A percentile compares a stretch with the other conserved stretches of the same genome.
These are phyloP conservation scores for Barnardius zonarius DNA, from an alignment of 2,113 vertebrate genomes.

Conservation along the genomic window DNA sequence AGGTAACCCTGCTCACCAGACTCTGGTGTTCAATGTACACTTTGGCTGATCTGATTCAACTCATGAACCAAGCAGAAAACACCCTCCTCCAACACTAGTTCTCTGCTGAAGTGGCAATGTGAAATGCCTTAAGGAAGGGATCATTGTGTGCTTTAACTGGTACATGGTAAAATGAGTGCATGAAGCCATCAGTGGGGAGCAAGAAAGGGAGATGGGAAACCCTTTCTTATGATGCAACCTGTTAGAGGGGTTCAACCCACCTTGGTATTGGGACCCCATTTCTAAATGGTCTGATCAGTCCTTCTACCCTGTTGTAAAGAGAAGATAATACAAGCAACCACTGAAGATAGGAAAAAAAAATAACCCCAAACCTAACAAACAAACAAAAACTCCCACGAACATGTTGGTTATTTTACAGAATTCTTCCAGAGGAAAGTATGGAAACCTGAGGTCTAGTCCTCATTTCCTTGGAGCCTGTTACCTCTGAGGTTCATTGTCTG, in stretches of 20 bases:
- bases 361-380: background rate
- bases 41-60: background rate
- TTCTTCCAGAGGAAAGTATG: background rate
- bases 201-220: background rate
- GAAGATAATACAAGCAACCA: background rate
- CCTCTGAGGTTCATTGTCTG: background rate
- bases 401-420: background rate
- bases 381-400: background rate
- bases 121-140: background rate
- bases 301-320: background rate
- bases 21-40: background rate
- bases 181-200: accelerated
- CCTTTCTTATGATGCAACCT: background rate
- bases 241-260: background rate
- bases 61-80: background rate
- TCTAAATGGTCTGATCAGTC: background rate
- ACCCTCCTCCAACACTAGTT: background rate
- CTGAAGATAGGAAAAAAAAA: background rate
- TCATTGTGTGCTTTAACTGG: accelerated
- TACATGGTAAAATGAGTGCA: background rate
- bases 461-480: background rate
- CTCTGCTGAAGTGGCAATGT: background rate
- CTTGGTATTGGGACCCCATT: background rate
- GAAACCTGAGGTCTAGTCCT: background rate
- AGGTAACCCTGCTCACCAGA: background rate